A percentile compares a stretch with the other conserved stretches of the same genome.
Evolutionary conservation across 2,113 vertebrate species (phyloP).

Genomic region (Procavia capensis): DNA sequence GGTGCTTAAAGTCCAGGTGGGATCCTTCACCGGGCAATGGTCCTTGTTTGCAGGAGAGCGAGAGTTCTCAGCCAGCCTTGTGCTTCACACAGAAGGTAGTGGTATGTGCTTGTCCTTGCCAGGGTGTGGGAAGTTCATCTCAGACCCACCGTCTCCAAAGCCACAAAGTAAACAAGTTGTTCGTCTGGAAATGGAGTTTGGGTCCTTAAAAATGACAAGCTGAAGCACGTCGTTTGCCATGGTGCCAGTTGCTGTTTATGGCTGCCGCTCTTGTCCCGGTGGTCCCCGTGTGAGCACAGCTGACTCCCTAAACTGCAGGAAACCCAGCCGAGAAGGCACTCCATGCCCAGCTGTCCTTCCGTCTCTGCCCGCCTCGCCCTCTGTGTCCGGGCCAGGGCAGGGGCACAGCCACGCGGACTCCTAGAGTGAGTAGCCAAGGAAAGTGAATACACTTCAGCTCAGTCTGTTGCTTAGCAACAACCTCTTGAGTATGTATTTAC

Average conservation of each 20-base stretch:
- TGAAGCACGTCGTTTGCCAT: neutral
- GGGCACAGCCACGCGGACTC: neutral
- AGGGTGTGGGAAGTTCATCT: too few species aligned
- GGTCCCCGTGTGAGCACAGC: neutral
- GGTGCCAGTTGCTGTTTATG: neutral
- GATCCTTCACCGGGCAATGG: neutral
- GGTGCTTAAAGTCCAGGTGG: neutral
- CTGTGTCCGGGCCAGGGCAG: neutral
- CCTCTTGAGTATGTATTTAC: conserved; percentile 38
- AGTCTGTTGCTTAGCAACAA: conserved; percentile 46
- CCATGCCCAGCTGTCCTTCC: neutral
- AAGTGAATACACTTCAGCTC: conserved; percentile 17
- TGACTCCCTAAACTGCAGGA: neutral
- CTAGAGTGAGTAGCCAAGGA: conserved; percentile 20
- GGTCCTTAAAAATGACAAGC: neutral
- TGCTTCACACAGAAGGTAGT: neutral
- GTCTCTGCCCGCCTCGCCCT: neutral
- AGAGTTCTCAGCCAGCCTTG: neutral
- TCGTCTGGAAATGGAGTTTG: neutral
- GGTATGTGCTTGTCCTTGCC: neutral
- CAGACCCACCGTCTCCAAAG: neutral
- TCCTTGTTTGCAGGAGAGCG: neutral
- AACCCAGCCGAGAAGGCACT: neutral
- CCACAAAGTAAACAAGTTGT: neutral
- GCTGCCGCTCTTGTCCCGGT: neutral